Percentiles rank a stretch among this genome's conserved stretches.
Evolutionary conservation across 2,888 invertebrate species (phyloP).

Genomic region (Tillus elongatus): DNA sequence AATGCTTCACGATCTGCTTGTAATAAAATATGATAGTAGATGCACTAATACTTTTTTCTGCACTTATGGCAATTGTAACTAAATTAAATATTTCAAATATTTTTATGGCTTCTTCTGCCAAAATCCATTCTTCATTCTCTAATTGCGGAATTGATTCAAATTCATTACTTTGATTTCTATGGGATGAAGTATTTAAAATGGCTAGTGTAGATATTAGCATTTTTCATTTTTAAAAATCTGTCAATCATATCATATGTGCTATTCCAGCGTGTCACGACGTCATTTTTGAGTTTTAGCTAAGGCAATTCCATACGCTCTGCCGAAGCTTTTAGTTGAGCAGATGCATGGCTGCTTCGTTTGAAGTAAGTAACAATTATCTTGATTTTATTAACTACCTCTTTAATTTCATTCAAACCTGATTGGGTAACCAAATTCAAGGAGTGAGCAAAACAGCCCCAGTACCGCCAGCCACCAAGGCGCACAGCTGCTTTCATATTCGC

Average conservation of each 20-base stretch:
- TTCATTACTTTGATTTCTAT: constrained; percentile 1
- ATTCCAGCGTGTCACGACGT: constrained; percentile 14
- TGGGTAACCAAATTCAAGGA: constrained; percentile 20
- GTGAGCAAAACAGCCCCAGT: constrained; percentile 16
- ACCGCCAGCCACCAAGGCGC: constrained; percentile 11
- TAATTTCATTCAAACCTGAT: constrained; percentile 18
- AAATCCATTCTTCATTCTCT: constrained; percentile 7
- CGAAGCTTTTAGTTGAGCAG: constrained; percentile 11
- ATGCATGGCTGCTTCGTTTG: constrained; percentile 14
- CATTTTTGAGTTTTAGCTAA: constrained; percentile 19
- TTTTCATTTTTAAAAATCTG: not conserved
- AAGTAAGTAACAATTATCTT: constrained; percentile 19
- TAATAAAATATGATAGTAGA: constrained; percentile 6
- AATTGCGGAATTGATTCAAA: not conserved
- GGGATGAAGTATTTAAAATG: constrained; percentile 1
- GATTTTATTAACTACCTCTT: constrained; percentile 14
- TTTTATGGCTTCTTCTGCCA: constrained; percentile 7
- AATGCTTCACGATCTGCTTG: constrained; percentile 2
- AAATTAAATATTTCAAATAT: constrained; percentile 9
- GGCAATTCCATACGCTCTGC: constrained; percentile 15
- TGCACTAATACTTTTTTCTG: constrained; percentile 1
- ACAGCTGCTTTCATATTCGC: constrained; percentile 16
- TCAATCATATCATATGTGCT: constrained; percentile 8
- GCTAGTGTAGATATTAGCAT: constrained; percentile 5
- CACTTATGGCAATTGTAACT: not conserved